Evolutionary conservation across 2,113 vertebrate genomes (phyloP).

Genomic region (Microcebus murinus): DNA sequence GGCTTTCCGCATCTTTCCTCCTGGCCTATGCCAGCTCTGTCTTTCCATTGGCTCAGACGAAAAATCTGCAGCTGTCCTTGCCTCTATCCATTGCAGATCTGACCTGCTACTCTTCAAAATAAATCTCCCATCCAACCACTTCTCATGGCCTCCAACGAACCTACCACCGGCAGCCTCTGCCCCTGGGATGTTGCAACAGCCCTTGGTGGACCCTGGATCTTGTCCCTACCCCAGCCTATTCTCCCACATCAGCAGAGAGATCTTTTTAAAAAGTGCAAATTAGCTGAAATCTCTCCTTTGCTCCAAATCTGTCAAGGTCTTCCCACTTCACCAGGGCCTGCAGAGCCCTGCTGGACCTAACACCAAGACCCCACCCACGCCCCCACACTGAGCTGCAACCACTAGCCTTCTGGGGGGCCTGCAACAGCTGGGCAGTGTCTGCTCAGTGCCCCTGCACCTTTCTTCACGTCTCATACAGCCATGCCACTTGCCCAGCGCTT

Average conservation of each 20-base stretch:
- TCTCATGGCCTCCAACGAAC: not conserved
- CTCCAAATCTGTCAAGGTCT: not conserved
- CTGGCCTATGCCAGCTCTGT: not conserved
- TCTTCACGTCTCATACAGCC: too few species aligned
- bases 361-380: fast-evolving
- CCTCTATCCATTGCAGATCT: not conserved
- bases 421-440: not conserved
- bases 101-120: not conserved
- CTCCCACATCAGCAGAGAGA: not conserved
- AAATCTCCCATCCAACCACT: not conserved
- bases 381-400: not conserved
- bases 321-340: not conserved
- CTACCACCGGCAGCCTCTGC: not conserved
- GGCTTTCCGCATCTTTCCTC: fast-evolving
- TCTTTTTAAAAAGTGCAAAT: not conserved
- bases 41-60: not conserved
- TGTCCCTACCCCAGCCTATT: not conserved
- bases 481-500: not conserved
- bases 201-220: not conserved
- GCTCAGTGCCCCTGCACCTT: not conserved
- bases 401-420: not conserved
- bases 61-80: not conserved
- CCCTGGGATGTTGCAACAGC: fast-evolving
- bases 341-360: not conserved
- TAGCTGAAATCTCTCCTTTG: not conserved